These are phyloP conservation scores for Dromius quadrimaculatus DNA, from an alignment of 2,888 invertebrate genomes.

Conservation along the genomic window DNA sequence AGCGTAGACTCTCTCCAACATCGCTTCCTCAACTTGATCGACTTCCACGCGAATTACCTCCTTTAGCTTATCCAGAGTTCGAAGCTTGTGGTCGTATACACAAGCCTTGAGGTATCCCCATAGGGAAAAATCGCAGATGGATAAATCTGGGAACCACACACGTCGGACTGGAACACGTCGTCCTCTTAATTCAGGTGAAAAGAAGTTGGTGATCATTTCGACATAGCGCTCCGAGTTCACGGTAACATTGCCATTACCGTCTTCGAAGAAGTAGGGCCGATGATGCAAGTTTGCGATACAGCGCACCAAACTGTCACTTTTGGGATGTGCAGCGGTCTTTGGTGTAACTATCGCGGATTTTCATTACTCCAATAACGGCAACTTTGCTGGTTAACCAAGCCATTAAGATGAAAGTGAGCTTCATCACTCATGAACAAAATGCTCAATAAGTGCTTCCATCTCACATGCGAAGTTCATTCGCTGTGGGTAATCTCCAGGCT, in stretches of 20 bases:
- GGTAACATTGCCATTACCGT: conserved; percentile 25
- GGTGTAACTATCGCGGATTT: conserved; percentile 39
- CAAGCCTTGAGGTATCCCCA: no score
- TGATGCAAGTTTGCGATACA: conserved; percentile 51
- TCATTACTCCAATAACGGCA: conserved; percentile 53
- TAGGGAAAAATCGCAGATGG: no score
- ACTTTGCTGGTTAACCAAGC: conserved; percentile 53
- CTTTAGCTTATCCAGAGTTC: no score
- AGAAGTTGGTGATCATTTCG: conserved; percentile 24
- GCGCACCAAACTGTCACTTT: conserved; percentile 42
- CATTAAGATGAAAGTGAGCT: conserved; percentile 22
- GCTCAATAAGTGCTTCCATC: neutral
- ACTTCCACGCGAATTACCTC: no score
- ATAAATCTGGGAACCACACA: conserved; percentile 26
- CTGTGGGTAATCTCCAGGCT: conserved; percentile 9
- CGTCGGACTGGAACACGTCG: conserved; percentile 54
- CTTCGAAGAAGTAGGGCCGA: conserved; percentile 53
- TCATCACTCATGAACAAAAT: conserved; percentile 10
- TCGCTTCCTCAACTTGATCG: no score
- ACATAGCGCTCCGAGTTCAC: conserved; percentile 41
- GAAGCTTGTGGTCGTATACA: no score
- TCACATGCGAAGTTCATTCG: neutral
- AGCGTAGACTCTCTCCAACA: no score
- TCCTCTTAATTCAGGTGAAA: conserved; percentile 27
- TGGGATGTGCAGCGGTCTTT: conserved; percentile 16